Conservation (phyloP, 2,888 invertebrate genomes). For the Coelinius sp. region DNA sequence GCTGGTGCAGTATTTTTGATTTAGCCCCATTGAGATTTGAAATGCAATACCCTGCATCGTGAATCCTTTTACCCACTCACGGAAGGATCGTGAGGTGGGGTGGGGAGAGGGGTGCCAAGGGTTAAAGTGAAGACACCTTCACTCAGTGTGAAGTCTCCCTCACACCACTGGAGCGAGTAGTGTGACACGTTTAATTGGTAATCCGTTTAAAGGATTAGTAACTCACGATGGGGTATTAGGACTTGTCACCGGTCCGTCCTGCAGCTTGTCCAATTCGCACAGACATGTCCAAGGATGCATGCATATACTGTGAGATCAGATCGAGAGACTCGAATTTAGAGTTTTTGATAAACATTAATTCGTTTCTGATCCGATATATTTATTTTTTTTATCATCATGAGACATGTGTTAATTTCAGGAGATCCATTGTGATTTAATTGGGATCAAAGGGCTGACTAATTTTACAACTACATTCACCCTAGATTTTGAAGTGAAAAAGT, state of each 20-base stretch:
- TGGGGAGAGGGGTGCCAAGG: conserved; percentile 43
- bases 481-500: neutral
- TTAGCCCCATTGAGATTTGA: conserved; percentile 58
- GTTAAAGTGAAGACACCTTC: conserved; percentile 40
- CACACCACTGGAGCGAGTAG: conserved; percentile 40
- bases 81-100: neutral
- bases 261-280: conserved; percentile 64
- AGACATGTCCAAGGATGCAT: conserved; percentile 61
- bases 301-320: conserved; percentile 25
- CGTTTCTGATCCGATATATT: neutral
- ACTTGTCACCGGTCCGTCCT: conserved; percentile 60
- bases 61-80: neutral
- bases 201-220: conserved; percentile 70
- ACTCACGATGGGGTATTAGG: conserved; percentile 66
- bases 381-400: neutral
- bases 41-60: conserved; percentile 56
- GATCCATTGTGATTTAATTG: conserved; percentile 68
- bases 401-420: conserved; percentile 38
- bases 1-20: conserved; percentile 46
- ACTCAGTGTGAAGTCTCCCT: conserved; percentile 11
- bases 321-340: conserved; percentile 24
- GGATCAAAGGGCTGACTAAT: conserved; percentile 69
- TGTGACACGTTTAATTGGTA: conserved; percentile 69
- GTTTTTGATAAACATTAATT: conserved; percentile 50
- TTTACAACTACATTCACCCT: conserved; percentile 63